phyloP scores from a whole-genome alignment of 2,888 invertebrate species.

The Entomobrya proxima region DNA sequence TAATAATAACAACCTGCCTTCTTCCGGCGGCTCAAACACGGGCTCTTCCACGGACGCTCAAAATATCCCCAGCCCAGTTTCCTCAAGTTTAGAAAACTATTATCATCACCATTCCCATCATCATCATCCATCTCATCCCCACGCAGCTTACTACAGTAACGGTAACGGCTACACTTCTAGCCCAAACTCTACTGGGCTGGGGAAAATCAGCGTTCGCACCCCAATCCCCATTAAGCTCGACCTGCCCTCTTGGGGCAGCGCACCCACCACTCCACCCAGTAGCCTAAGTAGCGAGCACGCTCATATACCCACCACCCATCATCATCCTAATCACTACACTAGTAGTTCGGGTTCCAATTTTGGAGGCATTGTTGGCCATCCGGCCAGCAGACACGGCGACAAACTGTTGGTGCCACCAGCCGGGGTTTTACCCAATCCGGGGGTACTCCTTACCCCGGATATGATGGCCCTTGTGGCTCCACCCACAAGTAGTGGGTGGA shows the following conservation, averaged over 20 bases:
- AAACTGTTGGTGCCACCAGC: slow-evolving; percentile 75
- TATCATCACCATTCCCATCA: slow-evolving; percentile 50
- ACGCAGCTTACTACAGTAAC: too few relatives aligned
- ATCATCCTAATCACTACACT: slow-evolving; percentile 32
- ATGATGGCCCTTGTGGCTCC: slow-evolving; percentile 80
- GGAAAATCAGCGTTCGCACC: slow-evolving; percentile 69
- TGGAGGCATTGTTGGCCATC: slow-evolving; percentile 37
- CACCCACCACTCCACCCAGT: neutral
- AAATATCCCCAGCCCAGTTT: slow-evolving; percentile 52
- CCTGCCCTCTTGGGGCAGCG: slow-evolving; percentile 68
- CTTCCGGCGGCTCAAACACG: neutral
- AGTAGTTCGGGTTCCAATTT: neutral
- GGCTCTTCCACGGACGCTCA: neutral
- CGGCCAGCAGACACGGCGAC: slow-evolving; percentile 73
- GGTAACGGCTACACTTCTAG: too few relatives aligned
- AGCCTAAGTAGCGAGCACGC: neutral
- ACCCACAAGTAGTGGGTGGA: slow-evolving; percentile 79
- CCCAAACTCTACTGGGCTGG: slow-evolving; percentile 54
- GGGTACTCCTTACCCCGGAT: slow-evolving; percentile 74
- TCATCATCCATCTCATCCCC: too few relatives aligned
- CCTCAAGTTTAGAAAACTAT: slow-evolving; percentile 17
- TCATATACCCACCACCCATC: slow-evolving; percentile 10
- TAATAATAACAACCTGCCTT: slow-evolving; percentile 55
- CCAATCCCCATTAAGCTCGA: slow-evolving; percentile 72
- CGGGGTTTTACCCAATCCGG: slow-evolving; percentile 74